Percentiles rank a stretch among this genome's conserved stretches.
These are phyloP conservation scores for Pinna nobilis DNA, from an alignment of 1,140 invertebrate genomes.

Conservation along the genomic window DNA sequence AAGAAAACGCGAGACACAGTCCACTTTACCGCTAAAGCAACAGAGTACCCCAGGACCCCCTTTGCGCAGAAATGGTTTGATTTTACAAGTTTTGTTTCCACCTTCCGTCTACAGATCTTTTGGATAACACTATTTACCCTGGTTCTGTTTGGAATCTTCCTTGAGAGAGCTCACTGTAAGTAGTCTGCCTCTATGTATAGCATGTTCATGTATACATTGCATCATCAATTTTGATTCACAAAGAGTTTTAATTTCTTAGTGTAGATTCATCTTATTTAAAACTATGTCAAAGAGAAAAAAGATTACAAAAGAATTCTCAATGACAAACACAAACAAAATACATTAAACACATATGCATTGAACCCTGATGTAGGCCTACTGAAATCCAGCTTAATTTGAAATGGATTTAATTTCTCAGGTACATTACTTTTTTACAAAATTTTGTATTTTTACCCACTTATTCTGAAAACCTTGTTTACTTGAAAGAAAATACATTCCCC, in stretches of 20 bases:
- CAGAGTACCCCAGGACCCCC: slow-evolving; percentile 33
- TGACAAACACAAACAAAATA: too few species aligned
- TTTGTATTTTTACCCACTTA: neutral
- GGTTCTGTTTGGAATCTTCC: slow-evolving; percentile 93
- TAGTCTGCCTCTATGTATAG: slow-evolving; percentile 47
- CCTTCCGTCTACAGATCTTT: slow-evolving; percentile 98
- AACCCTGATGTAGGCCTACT: too few species aligned
- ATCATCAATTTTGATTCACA: neutral
- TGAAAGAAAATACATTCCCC: too few species aligned
- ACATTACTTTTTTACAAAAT: too few species aligned
- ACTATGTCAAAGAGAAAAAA: too few species aligned
- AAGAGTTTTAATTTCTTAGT: neutral
- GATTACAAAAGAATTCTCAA: too few species aligned
- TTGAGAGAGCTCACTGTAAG: slow-evolving; percentile 97
- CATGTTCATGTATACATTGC: neutral
- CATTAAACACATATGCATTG: too few species aligned
- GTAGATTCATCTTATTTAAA: neutral
- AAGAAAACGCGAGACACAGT: slow-evolving; percentile 5
- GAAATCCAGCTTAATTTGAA: too few species aligned
- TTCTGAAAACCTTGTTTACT: neutral
- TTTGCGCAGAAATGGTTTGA: slow-evolving; percentile 76
- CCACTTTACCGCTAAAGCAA: slow-evolving; percentile 6
- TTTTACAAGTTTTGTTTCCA: slow-evolving; percentile 84
- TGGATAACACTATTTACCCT: slow-evolving; percentile 98
- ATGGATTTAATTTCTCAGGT: too few species aligned